These are phyloP conservation scores for Sturnus vulgaris DNA, from an alignment of 2,113 vertebrate species.

Conservation along the genomic window DNA sequence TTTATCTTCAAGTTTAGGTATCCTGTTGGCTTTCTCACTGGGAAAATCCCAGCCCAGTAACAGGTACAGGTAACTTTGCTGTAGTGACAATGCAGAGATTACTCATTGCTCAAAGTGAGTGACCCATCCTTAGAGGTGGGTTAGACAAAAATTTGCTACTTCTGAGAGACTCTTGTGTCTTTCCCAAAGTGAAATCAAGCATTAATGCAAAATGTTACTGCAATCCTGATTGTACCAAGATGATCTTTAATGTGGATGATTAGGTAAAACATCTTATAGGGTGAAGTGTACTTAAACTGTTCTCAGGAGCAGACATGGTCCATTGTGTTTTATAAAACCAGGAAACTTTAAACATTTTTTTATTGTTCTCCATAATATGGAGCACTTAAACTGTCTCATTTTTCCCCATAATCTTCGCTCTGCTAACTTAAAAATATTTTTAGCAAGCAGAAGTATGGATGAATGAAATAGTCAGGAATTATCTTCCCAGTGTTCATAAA, in stretches of 20 bases:
- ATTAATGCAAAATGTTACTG: not conserved
- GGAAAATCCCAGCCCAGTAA: not conserved
- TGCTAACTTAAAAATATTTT: conserved; percentile 34
- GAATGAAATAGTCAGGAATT: not conserved
- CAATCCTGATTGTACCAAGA: not conserved
- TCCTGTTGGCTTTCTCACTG: not conserved
- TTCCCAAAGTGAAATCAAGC: not conserved
- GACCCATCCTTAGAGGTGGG: not conserved
- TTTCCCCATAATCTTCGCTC: not conserved
- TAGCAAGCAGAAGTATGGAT: not conserved
- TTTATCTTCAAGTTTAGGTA: not conserved
- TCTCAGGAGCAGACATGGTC: not conserved
- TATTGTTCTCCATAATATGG: not conserved
- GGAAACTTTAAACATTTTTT: not conserved
- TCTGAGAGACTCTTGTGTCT: not conserved
- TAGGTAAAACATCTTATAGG: not conserved
- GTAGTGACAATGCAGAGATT: not conserved
- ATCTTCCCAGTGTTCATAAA: not conserved
- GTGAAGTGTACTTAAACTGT: not conserved
- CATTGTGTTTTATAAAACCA: conserved; percentile 34
- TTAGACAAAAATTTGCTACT: not conserved
- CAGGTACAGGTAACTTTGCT: not conserved
- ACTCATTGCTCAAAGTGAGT: not conserved
- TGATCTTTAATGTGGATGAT: not conserved
- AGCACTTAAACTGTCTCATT: not conserved